Evolutionary conservation across 2,797 vertebrate genomes (phyloP), one percentile per base, ranked within the genome.

Genomic region (Tokudaia muenninki): DNA sequence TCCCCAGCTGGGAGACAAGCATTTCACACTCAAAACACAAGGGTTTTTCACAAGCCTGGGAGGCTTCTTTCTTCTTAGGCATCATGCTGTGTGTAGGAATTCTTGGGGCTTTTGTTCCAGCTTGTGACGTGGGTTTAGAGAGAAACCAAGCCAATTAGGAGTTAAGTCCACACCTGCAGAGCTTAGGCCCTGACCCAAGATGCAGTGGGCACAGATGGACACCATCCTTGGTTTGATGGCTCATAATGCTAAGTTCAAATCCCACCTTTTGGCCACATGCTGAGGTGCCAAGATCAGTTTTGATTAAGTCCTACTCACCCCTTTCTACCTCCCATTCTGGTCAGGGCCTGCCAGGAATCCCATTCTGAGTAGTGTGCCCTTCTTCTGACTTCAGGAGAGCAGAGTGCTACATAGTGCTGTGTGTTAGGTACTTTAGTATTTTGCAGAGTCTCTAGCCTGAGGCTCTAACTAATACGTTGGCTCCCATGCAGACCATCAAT

Each of bases 191-290:
- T 13, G 21, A 37, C 22, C 63, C 47, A 78, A 34, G 41, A 59
- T 80, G 50, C 63, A 78, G 72, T 57, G 63, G 57, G 4, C 3
- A 14, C 21, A 1, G 70, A 75, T n/a, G 65, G 81, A 61, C 1
- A 13, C 47, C 8, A 7, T 79, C 55, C 31, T 84, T 24, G 16
- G 19, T 59, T 61, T 84, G 22, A 75, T 34, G 63, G n/a, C 44
- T 94, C 70, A 81, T 83, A 52, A 92, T 90, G 65, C 67, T 80
- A 63, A 96, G 61, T 87, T 90, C 17, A 67, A 34, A 86, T 65
- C 41, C 19, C 44, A 61, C 57, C 61, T 86, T 34, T 31, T 81
- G 80, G 26, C 14, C 17, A 34, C n/a, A 29, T 65, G 61, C 4
- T 6, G 13, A 92, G n/a, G 52, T 59, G 34, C 7, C 84, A 63